Conservation (phyloP, 1,140 invertebrate genomes). For the Limonius californicus region DNA sequence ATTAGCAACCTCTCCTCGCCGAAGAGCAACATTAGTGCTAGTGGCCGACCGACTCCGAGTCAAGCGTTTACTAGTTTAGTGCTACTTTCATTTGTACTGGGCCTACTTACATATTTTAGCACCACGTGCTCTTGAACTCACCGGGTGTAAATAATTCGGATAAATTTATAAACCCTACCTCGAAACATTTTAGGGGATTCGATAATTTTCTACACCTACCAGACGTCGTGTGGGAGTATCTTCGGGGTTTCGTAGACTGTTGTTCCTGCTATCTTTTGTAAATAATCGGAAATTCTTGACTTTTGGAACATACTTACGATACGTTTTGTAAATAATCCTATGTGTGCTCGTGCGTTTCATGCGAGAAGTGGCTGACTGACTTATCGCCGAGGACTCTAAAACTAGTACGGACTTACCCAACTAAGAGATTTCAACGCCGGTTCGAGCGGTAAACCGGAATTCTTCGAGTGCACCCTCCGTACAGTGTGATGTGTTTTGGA, state of each 20-base stretch:
- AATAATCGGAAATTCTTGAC: no score
- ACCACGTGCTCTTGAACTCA: conserved; percentile 5
- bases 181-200: no score
- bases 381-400: neutral
- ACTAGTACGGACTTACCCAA: neutral
- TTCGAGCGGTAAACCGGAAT: conserved; percentile 7
- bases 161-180: no score
- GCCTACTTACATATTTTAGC: conserved; percentile 24
- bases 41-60: conserved; percentile 19
- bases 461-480: neutral
- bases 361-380: neutral
- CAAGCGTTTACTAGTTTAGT: conserved; percentile 13
- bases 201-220: no score
- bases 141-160: neutral
- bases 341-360: neutral
- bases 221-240: no score
- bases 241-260: no score
- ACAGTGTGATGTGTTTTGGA: neutral
- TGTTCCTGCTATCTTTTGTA: no score
- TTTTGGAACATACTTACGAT: no score
- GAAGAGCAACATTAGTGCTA: conserved; percentile 22
- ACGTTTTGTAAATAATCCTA: no score
- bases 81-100: conserved; percentile 23
- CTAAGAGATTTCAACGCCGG: conserved; percentile 20
- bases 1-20: conserved; percentile 23